These are phyloP conservation scores for Gobius niger DNA, from an alignment of 2,113 vertebrate species.

Conservation along the genomic window DNA sequence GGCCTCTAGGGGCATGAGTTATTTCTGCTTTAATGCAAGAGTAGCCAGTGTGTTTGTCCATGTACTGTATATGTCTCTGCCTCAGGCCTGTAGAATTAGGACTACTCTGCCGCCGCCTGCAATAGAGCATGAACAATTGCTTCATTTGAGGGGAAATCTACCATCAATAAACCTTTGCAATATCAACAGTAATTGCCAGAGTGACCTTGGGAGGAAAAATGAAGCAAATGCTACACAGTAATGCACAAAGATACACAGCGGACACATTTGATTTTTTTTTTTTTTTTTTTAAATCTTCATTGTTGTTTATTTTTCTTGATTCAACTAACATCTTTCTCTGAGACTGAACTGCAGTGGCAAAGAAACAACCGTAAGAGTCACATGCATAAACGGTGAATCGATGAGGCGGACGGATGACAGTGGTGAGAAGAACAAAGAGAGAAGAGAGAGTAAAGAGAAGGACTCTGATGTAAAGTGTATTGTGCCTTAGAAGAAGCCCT, in stretches of 20 bases:
- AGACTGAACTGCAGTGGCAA: constrained; percentile 65
- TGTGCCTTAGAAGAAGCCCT: constrained; percentile 63
- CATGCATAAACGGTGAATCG: constrained; percentile 73
- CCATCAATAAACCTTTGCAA: background rate
- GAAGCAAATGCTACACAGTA: background rate
- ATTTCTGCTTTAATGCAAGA: too few species aligned
- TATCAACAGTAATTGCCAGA: background rate
- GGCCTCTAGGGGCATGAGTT: too few species aligned
- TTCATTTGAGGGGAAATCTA: background rate
- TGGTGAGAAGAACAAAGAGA: constrained; percentile 33
- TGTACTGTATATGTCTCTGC: too few species aligned
- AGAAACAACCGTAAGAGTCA: constrained; percentile 71
- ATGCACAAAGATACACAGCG: background rate
- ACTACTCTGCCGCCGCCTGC: too few species aligned
- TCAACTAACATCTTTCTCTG: constrained; percentile 70
- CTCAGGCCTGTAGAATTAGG: too few species aligned
- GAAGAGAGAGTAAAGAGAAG: constrained; percentile 15
- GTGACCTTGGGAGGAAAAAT: background rate
- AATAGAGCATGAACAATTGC: too few species aligned
- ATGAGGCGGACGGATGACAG: constrained; percentile 52
- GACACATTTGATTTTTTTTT: too few species aligned
- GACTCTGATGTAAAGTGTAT: constrained; percentile 45
- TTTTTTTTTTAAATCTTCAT: constrained; percentile 38
- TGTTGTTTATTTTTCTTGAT: constrained; percentile 72
- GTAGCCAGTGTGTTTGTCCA: too few species aligned